Conservation (phyloP, 2,113 vertebrate genomes). For the Sapayoa aenigma region DNA sequence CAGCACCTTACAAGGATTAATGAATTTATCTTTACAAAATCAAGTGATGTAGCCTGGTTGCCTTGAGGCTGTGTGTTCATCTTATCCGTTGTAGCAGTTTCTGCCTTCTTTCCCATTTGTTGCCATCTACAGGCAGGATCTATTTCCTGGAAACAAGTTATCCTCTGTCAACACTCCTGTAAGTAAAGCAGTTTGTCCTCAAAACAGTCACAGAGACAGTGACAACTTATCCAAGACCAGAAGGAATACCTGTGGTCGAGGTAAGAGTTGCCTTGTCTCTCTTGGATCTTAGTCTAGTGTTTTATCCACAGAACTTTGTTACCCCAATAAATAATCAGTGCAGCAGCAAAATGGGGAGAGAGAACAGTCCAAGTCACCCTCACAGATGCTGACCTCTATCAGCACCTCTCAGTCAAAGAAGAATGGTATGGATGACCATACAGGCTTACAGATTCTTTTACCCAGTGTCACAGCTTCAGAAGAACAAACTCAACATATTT, state of each 20-base stretch:
- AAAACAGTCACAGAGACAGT: neutral
- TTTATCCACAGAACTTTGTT: neutral
- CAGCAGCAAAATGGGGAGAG: neutral
- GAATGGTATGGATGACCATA: neutral
- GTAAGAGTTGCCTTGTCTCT: neutral
- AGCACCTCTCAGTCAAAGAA: neutral
- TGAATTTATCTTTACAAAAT: neutral
- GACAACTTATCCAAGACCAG: neutral
- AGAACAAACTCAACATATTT: neutral
- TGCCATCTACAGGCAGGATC: neutral
- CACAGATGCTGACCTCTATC: neutral
- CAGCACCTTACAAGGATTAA: neutral
- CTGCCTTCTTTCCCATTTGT: neutral
- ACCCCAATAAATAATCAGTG: neutral
- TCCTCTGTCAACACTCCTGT: neutral
- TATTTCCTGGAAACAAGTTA: neutral
- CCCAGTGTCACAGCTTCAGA: neutral
- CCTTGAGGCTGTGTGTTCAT: neutral
- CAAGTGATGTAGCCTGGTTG: neutral
- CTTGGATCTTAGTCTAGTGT: neutral
- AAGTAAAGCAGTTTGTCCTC: neutral
- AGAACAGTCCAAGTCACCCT: neutral
- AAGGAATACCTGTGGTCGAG: neutral
- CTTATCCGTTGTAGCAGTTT: neutral
- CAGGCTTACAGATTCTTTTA: neutral